Base-by-base conservation (phyloP, 2,888 invertebrate genomes). In the Nudaria mundana region DNA sequence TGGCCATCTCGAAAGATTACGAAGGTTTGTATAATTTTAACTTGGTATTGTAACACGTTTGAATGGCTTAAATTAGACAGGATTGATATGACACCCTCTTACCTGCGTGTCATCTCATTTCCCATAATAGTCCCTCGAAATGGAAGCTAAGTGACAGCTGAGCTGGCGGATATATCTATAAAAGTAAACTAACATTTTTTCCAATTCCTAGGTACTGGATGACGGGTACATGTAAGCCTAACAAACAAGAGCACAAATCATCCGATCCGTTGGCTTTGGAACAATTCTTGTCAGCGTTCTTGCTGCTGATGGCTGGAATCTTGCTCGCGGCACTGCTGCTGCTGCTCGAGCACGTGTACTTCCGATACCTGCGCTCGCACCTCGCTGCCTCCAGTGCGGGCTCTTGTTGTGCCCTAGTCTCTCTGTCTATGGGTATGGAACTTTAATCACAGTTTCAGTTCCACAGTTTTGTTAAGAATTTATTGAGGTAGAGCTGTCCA, bases 201-300 rank as follows among this genome's bases (percentile, higher is more conserved):
- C 18, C 18, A 18, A 18, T 18, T 18, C 5, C 3, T 40, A 94
- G 97, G 71, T 97, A 96, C 77, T 99, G 99, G 99, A 95, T 99
- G 94, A 97, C 98, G 0, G 98, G 99, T 22, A 95, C 97, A 2
- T 98, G 98, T 77, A 94, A 96, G 63, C 96, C 96, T 2, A 96
- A 97, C 52, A 96, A 96, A 74, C 94, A 97, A 77, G 94, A 97
- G 76, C 95, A 97, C 72, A 95, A 96, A 81, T 95, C 95, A 46
- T 96, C 96, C 41, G 97, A 97, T 82, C 95, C 97, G 2, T 83
- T 97, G 57, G 97, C 97, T 6, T 89, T 97, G 56, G 97, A 97
- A 81, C 99, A 99, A 90, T 99, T 99, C 88, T 93, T 98, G 74
- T 97, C 97, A 47, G 99, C 99, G 33, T 99, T 99, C 83, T 91